Conservation (phyloP, 2,888 invertebrate species). For the Lasioglossum lativentre region DNA sequence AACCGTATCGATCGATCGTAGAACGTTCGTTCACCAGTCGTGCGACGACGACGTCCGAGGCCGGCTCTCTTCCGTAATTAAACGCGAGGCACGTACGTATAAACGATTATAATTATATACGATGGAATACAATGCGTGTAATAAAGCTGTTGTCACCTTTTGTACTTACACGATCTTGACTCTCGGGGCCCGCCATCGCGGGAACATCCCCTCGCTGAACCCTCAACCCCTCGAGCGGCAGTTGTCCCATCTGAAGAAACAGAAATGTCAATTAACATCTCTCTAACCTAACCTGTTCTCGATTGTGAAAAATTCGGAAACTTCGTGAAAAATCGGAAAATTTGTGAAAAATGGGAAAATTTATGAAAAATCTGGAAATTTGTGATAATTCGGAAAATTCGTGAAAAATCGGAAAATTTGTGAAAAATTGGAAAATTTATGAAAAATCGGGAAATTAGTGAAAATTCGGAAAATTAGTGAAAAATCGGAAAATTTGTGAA, state of each 20-base stretch:
- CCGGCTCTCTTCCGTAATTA: conserved; percentile 45
- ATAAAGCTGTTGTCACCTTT: conserved; percentile 80
- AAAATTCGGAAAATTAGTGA: too few relatives aligned
- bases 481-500: background rate
- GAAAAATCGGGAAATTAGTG: too few relatives aligned
- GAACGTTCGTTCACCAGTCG: conserved; percentile 23
- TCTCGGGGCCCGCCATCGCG: background rate
- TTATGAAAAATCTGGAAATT: too few relatives aligned
- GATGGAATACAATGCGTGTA: conserved; percentile 72
- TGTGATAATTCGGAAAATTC: too few relatives aligned
- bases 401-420: too few relatives aligned
- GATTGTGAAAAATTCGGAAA: too few relatives aligned
- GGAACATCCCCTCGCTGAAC: background rate
- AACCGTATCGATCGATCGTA: conserved; percentile 18
- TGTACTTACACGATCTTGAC: conserved; percentile 76
- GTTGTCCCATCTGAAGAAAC: background rate
- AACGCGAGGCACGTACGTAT: conserved; percentile 68
- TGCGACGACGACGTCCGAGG: conserved; percentile 24
- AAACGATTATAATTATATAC: conserved; percentile 70
- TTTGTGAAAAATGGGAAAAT: too few relatives aligned
- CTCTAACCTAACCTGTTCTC: too few relatives aligned
- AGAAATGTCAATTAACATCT: background rate
- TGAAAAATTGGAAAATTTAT: too few relatives aligned
- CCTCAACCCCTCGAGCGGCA: background rate
- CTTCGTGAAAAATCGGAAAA: too few relatives aligned